Conservation (phyloP, 2,888 invertebrate species). For the Euclidia mi region DNA sequence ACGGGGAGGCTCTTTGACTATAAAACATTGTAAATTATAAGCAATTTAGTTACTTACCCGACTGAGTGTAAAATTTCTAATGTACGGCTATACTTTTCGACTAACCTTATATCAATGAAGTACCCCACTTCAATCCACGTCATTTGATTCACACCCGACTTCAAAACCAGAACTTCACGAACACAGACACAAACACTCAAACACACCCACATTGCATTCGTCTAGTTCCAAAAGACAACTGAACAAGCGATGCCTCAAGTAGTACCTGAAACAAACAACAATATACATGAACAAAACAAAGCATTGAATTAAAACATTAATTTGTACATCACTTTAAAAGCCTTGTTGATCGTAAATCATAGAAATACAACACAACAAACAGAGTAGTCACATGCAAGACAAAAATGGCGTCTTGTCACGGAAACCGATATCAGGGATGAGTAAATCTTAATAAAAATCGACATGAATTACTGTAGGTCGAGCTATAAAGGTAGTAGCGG, state of each 20-base stretch:
- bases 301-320: background rate
- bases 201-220: too few relatives aligned
- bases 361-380: slow-evolving; percentile 20
- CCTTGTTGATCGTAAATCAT: slow-evolving; percentile 14
- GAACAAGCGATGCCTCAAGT: background rate
- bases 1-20: too few relatives aligned
- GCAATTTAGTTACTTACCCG: too few relatives aligned
- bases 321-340: slow-evolving; percentile 30
- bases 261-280: slow-evolving; percentile 11
- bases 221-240: too few relatives aligned
- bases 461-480: slow-evolving; percentile 19
- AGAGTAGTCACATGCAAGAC: slow-evolving; percentile 36
- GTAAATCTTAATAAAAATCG: slow-evolving; percentile 46
- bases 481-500: background rate
- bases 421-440: slow-evolving; percentile 22
- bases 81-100: too few relatives aligned
- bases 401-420: slow-evolving; percentile 39
- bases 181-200: too few relatives aligned
- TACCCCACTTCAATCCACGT: too few relatives aligned
- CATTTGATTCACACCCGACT: too few relatives aligned
- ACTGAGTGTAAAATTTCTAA: too few relatives aligned
- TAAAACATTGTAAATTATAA: too few relatives aligned
- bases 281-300: slow-evolving; percentile 7
- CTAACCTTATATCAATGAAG: too few relatives aligned
- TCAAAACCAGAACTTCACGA: too few relatives aligned